Base-by-base conservation (phyloP, 2,888 invertebrate genomes). In the Sipha maydis region DNA sequence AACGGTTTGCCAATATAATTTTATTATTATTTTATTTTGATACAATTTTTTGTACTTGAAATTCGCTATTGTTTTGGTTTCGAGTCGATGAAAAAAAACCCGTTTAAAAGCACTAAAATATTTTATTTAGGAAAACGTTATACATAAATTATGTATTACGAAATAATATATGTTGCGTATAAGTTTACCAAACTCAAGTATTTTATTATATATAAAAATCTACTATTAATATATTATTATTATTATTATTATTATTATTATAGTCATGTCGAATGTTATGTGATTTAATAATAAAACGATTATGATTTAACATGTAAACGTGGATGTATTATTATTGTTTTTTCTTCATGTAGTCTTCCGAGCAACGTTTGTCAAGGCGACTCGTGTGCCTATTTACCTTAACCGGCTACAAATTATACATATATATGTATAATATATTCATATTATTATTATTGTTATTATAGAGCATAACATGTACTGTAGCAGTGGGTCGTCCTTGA, bases 401-500 rank as follows among this genome's bases (percentile, higher is more conserved):
- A 48, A 48, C 48, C 48, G 48, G 11, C 48, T 14, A 11, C 48
- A 1, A 2, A 14, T 14, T 48, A 14, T 14, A 9, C 9, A 7
- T 9, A 48, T 48, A 9, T 48, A 48, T 11, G 48, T 9, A 48
- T 48, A 48, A 48, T 48, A 48, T 14, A 48, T 14, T 21, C 3
- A 19, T 56, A 56, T 3, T 56, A 19, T 56, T 41, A 48, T 61
- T 61, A 7, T 61, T 61, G 25, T 61, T 61, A 61, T 61, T 61
- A 61, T 61, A 21, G 25, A 1, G 21, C 5, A 56, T 21, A 21
- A 11, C 56, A 21, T 3, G 0, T 61, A 21, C 4, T 7, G 14
- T 14, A 21, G 21, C 25, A 25, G 38, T 75, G 3, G 38, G 28
- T 25, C 54, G 73, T 34, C 83, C 83, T 83, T 83, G 83, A 83